Evolutionary conservation across 2,113 vertebrate genomes (phyloP).

Genomic region (Mystacornis crossleyi): DNA sequence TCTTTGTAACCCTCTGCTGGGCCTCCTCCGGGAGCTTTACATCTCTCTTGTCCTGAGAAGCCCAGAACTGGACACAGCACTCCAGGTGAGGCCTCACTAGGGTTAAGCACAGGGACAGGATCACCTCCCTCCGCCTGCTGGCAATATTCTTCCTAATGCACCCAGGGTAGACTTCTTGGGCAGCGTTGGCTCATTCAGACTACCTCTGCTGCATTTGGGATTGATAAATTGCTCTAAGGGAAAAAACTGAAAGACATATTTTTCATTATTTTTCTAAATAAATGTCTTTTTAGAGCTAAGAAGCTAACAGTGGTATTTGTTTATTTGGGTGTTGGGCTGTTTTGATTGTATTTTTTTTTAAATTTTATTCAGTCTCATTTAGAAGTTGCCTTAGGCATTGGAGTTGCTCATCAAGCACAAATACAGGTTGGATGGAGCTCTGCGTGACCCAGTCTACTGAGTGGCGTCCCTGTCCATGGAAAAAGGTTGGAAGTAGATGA

Average conservation of each 20-base stretch:
- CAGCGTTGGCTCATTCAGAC: neutral
- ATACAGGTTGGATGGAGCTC: neutral
- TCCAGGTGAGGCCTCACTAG: neutral
- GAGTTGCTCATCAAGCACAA: neutral
- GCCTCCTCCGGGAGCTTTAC: neutral
- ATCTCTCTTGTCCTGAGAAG: neutral
- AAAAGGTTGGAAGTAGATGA: neutral
- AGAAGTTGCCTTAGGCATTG: neutral
- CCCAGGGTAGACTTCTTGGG: neutral
- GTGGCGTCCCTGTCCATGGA: neutral
- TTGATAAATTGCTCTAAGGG: neutral
- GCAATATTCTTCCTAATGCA: neutral
- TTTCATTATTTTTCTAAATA: neutral
- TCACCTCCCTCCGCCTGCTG: neutral
- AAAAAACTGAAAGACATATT: neutral
- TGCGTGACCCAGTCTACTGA: neutral
- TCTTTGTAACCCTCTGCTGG: neutral
- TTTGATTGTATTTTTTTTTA: neutral
- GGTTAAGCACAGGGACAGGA: neutral
- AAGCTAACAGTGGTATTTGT: neutral
- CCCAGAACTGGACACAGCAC: neutral
- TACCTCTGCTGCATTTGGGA: neutral
- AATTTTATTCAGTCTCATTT: neutral
- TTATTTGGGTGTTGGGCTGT: neutral
- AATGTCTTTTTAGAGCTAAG: neutral